Base-by-base conservation (phyloP, 1,140 invertebrate genomes). In the Glossosoma conforme region DNA sequence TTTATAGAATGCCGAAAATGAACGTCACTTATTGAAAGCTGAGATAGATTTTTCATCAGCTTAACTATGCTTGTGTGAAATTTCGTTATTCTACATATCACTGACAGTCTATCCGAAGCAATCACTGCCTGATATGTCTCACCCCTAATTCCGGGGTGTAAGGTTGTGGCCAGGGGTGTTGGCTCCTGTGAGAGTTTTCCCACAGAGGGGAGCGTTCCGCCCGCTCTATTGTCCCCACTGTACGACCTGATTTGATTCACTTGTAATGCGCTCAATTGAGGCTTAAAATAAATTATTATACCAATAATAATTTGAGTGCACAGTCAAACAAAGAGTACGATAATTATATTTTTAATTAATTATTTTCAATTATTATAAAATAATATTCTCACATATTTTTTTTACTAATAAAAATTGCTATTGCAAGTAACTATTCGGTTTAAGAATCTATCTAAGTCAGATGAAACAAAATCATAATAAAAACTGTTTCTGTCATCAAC, bases 231-330 rank as follows among this genome's bases (percentile, higher is more conserved):
- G 48, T 50, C 35, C 11, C 21, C 28, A 24, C 48, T 43, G 48
- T 24, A 40, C 38, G 48, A 50, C 28, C 38, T 35, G 48, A 49
- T 49, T 49, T 50, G 48, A 50, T 36, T 50, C 48, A 36, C 48
- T 50, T 50, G 48, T 36, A 43, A 49, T 49, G 20, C 24, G 40
- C 38, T 8, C 24, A 50, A 41, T 42, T 50, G 14, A 30, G 17
- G 18, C 8, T 32, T n/a, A 30, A 43, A 50, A 50, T 50, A 50
- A 50, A 50, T 50, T 50, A 50, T 43, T 25, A 43, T 17, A 32
- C 48, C 36, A 43, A 43, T 49, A 43, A 15, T 17, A 50, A 42
- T 25, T 43, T 30, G 24, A 35, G n/a, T 25, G 48, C 43, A 50
- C 48, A 43, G 40, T 36, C 48, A 24, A 18, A n/a, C 4, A 14